A percentile compares a stretch with the other conserved stretches of the same genome.
Evolutionary conservation across 1,140 invertebrate genomes (phyloP).

Genomic region (Conus ventricosus): DNA sequence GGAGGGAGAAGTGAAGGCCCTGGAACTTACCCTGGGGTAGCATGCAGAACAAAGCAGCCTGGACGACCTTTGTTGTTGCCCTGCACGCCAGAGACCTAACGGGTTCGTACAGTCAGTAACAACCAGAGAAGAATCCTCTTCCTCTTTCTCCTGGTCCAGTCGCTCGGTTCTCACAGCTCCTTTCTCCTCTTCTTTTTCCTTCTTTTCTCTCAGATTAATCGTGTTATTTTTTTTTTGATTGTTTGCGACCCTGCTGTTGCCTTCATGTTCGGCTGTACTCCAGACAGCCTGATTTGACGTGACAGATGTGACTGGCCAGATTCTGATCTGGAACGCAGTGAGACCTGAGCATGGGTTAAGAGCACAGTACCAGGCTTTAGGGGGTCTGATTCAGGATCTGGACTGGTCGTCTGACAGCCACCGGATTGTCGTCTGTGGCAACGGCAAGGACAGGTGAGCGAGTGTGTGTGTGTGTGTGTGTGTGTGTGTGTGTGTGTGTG

Average conservation of each 20-base stretch:
- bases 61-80: no score
- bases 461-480: no score
- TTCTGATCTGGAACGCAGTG: constrained; percentile 99
- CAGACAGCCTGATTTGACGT: constrained; percentile 35
- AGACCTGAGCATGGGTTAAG: constrained; percentile 98
- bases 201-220: not conserved
- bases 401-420: constrained; percentile 97
- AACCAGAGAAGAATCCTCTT: not conserved
- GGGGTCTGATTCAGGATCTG: constrained; percentile 96
- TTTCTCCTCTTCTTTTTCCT: not conserved
- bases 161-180: not conserved
- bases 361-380: constrained; percentile 97
- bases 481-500: no score
- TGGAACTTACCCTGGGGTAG: no score
- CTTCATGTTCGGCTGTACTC: no score
- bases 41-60: no score
- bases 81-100: no score
- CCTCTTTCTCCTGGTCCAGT: not conserved
- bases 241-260: not conserved
- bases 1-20: no score
- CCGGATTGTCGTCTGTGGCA: constrained; percentile 96
- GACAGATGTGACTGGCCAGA: constrained; percentile 93
- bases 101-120: no score
- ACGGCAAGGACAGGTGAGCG: constrained; percentile 91
- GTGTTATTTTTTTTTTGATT: not conserved